Evolutionary conservation across 2,797 vertebrate genomes (phyloP).

Genomic region (Rhadinocentrus ornatus): DNA sequence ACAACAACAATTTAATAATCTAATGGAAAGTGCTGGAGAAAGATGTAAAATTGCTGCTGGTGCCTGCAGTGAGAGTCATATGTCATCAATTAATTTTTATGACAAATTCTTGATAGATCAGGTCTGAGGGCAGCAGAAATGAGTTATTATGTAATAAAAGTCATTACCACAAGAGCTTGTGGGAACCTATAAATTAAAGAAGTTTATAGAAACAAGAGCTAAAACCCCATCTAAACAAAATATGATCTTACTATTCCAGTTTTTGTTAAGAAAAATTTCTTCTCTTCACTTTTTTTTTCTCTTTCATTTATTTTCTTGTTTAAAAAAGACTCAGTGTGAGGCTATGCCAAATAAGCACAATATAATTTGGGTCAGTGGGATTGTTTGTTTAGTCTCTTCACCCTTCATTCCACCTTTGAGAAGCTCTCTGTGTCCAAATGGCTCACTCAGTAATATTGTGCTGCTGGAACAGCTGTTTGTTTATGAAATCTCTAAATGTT

Average conservation of each 20-base stretch:
- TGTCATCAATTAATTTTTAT: conserved; percentile 14
- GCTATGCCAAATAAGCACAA: conserved; percentile 38
- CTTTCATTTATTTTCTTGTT: no score
- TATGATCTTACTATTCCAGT: neutral
- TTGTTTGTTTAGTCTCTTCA: conserved; percentile 36
- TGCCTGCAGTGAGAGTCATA: conserved; percentile 1
- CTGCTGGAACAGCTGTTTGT: conserved; percentile 18
- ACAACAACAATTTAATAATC: no score
- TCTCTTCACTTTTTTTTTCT: no score
- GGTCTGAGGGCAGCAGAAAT: conserved; percentile 19
- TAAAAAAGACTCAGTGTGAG: neutral
- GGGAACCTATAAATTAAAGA: conserved; percentile 22
- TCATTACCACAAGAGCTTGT: conserved; percentile 13
- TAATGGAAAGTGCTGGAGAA: neutral
- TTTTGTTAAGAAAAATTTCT: conserved; percentile 1
- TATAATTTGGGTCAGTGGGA: conserved; percentile 2
- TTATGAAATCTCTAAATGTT: conserved; percentile 34
- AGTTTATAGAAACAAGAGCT: conserved; percentile 8
- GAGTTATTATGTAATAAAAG: conserved; percentile 28
- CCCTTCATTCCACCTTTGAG: conserved; percentile 31
- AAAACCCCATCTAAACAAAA: conserved; percentile 17
- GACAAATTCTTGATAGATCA: conserved; percentile 17
- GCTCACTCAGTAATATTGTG: conserved; percentile 14
- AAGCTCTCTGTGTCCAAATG: neutral
- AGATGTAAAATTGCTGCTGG: neutral